Conservation (phyloP, 2,888 invertebrate species). For the Campopleginae sp. region DNA sequence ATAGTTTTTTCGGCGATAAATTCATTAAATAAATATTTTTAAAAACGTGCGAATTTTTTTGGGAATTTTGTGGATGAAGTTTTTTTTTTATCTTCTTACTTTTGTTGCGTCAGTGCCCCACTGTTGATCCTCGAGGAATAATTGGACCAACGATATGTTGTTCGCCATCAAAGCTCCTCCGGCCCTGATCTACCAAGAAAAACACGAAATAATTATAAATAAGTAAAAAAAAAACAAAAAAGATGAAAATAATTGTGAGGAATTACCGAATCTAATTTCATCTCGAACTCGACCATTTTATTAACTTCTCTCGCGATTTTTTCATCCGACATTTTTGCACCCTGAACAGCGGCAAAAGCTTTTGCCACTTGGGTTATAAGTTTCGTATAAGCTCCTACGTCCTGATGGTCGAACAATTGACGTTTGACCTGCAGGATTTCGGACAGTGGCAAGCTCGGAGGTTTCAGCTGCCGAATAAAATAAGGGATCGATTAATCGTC, state of each 20-base stretch:
- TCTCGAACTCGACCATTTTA: slow-evolving; percentile 54
- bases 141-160: slow-evolving; percentile 35
- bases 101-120: slow-evolving; percentile 17
- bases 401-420: slow-evolving; percentile 40
- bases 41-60: no score
- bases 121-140: slow-evolving; percentile 23
- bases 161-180: not conserved
- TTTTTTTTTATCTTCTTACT: slow-evolving; percentile 14
- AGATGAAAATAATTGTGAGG: not conserved
- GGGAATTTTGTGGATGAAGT: not conserved
- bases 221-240: not conserved
- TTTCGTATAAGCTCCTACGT: slow-evolving; percentile 41
- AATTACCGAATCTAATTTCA: slow-evolving; percentile 45
- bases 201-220: not conserved
- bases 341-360: slow-evolving; percentile 39
- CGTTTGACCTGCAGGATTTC: slow-evolving; percentile 6
- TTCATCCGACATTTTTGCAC: slow-evolving; percentile 46
- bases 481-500: not conserved
- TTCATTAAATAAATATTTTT: not conserved
- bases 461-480: slow-evolving; percentile 29
- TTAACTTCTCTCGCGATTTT: slow-evolving; percentile 56
- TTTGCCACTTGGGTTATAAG: slow-evolving; percentile 48
- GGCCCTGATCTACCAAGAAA: slow-evolving; percentile 1
- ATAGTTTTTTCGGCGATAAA: not conserved
- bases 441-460: slow-evolving; percentile 45